These are phyloP conservation scores for Vombatus ursinus DNA, from an alignment of 2,113 vertebrate genomes.

Conservation along the genomic window DNA sequence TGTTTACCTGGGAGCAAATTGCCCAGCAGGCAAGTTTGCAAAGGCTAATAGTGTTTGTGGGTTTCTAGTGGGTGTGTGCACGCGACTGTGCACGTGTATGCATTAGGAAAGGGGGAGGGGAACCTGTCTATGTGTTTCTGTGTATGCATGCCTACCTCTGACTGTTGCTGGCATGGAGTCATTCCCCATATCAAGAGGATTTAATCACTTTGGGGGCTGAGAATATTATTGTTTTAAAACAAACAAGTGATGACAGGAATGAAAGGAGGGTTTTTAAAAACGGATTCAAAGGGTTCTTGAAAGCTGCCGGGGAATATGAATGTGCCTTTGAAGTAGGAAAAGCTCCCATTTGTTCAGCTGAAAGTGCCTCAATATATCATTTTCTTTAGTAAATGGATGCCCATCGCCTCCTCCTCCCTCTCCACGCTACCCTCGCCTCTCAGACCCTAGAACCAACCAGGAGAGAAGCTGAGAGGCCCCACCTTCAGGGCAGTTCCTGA, in stretches of 20 bases:
- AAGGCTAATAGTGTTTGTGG: not conserved
- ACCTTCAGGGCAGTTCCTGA: fast-evolving
- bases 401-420: not conserved
- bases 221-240: conserved; percentile 79
- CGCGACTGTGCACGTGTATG: not conserved
- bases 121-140: not conserved
- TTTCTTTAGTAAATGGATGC: conserved; percentile 76
- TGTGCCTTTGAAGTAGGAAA: conserved; percentile 84
- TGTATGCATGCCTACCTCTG: not conserved
- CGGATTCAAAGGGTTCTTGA: conserved; percentile 83
- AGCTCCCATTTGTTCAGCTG: conserved; percentile 83
- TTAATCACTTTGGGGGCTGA: conserved; percentile 55
- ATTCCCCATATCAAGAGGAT: conserved; percentile 44
- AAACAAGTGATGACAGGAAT: conserved; percentile 60
- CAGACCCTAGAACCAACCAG: not conserved
- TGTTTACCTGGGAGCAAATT: conserved; percentile 41
- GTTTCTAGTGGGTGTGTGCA: not conserved
- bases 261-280: conserved; percentile 70
- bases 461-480: not conserved
- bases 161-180: conserved; percentile 39
- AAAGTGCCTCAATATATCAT: conserved; percentile 79
- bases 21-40: not conserved
- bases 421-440: not conserved
- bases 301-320: conserved; percentile 84
- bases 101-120: not conserved